Evolutionary conservation across 1,140 invertebrate genomes (phyloP).

Genomic region (Panulirus ornatus): DNA sequence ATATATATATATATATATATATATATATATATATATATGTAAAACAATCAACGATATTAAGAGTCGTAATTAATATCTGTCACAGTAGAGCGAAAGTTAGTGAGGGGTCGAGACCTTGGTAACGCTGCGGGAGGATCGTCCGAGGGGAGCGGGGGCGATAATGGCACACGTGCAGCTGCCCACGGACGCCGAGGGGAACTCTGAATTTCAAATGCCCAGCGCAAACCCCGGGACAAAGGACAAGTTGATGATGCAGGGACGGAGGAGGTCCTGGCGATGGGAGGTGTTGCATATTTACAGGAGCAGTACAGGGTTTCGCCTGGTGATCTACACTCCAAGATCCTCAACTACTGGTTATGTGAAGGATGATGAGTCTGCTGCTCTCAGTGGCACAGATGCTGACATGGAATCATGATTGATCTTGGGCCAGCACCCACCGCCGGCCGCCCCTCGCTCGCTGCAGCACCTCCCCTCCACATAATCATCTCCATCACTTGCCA

Average conservation of each 20-base stretch:
- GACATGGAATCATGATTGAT: constrained; percentile 9
- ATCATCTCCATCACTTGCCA: constrained; percentile 27
- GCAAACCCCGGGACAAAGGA: constrained; percentile 62
- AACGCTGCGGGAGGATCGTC: constrained; percentile 27
- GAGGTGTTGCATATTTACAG: not conserved
- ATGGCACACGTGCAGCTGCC: constrained; percentile 70
- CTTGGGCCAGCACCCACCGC: not conserved
- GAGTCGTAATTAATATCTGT: constrained; percentile 53
- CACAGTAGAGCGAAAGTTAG: constrained; percentile 25
- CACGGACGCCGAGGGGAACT: constrained; percentile 36
- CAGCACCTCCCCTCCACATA: not conserved
- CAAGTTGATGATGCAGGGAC: constrained; percentile 53
- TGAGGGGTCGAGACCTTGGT: not conserved
- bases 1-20: no score
- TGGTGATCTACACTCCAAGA: not conserved
- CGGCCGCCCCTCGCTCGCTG: not conserved
- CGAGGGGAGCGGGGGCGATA: constrained; percentile 47
- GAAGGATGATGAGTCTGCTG: not conserved
- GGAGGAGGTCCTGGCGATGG: not conserved
- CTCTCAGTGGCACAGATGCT: not conserved
- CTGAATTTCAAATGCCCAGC: constrained; percentile 66
- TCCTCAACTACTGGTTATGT: not conserved
- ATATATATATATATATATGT: no score
- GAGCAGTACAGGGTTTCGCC: not conserved
- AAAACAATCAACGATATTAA: no score